Percentiles rank a stretch among this genome's conserved stretches.
Evolutionary conservation across 2,888 invertebrate species (phyloP).

Genomic region (Leptura quadrifasciata): DNA sequence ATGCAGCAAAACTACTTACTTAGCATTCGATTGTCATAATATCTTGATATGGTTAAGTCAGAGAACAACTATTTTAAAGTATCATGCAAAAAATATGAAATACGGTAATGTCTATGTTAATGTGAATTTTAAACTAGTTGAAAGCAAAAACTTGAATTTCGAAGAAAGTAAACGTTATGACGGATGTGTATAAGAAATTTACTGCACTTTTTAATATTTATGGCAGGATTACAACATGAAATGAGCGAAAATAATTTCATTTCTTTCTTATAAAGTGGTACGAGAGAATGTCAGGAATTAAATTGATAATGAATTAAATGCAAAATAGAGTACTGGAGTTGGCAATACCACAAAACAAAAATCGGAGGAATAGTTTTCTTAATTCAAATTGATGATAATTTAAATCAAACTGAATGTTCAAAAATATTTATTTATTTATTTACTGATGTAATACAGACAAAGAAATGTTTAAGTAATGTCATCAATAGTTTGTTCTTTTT

Average conservation of each 20-base stretch:
- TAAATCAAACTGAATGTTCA: too few relatives aligned
- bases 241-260: background rate
- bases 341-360: too few relatives aligned
- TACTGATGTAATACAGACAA: too few relatives aligned
- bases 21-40: constrained; percentile 58
- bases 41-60: constrained; percentile 58
- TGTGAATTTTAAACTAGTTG: constrained; percentile 55
- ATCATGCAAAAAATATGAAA: constrained; percentile 53
- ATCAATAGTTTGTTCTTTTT: too few relatives aligned
- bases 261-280: background rate
- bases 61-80: constrained; percentile 44
- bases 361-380: too few relatives aligned
- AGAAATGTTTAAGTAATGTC: too few relatives aligned
- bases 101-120: constrained; percentile 60
- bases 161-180: constrained; percentile 33
- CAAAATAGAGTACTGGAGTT: too few relatives aligned
- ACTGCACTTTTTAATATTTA: constrained; percentile 17
- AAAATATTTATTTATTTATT: too few relatives aligned
- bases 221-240: background rate
- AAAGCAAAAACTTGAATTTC: constrained; percentile 51
- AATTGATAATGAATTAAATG: too few relatives aligned
- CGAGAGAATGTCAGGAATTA: too few relatives aligned
- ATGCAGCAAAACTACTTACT: constrained; percentile 52
- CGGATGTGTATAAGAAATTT: constrained; percentile 9
- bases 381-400: too few relatives aligned